Base-by-base conservation (phyloP, 2,888 invertebrate genomes). In the Smittia sp. region DNA sequence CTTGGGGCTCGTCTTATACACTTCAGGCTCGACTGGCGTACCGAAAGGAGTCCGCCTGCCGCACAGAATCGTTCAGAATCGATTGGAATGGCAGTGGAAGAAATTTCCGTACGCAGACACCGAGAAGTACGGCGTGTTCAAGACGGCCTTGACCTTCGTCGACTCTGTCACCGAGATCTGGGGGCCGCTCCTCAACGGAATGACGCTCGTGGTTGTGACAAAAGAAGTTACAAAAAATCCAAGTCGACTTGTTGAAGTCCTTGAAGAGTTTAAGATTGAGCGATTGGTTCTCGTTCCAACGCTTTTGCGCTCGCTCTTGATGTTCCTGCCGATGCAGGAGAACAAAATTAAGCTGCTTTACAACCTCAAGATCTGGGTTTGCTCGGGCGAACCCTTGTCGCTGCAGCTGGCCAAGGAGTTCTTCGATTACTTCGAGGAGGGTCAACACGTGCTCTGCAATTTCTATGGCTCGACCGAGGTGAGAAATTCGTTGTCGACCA, bases 391-490 rank as follows among this genome's bases (percentile, higher is more conserved):
- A 80, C 88, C 90, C 0, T 84, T 95, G 0, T 85, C 89, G 13
- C 85, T 88, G 4, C 85, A 89, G 0, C 81, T 94, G 38, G 91
- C 91, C 0, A 82, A 86, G 46, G 87, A 90, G 77, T 95, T 94
- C 83, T 93, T 93, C 80, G 84, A 86, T 39, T 87, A 89, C 76
- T 93, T 93, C 76, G 84, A 86, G n/a, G 85, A 85, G 74, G 85
- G 86, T 9, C 81, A 84, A 0, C 89, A 90, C 75, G 84, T 85
- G 15, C 82, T 96, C 52, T 93, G 92, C 72, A 96, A 95, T 79
- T 94, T 94, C 79, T 95, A 94, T 78, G 96, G 96, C 0, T 93
- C 94, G 76, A 94, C 95, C 0, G 96, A 96, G 80, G 89, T 70
- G 27, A 69, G 13, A 54, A 65, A 65, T n/a, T n/a, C n/a, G n/a